Evolutionary conservation across 2,113 vertebrate genomes (phyloP), one percentile per base, ranked within the genome.

Genomic region (Illadopsis cleaveri): DNA sequence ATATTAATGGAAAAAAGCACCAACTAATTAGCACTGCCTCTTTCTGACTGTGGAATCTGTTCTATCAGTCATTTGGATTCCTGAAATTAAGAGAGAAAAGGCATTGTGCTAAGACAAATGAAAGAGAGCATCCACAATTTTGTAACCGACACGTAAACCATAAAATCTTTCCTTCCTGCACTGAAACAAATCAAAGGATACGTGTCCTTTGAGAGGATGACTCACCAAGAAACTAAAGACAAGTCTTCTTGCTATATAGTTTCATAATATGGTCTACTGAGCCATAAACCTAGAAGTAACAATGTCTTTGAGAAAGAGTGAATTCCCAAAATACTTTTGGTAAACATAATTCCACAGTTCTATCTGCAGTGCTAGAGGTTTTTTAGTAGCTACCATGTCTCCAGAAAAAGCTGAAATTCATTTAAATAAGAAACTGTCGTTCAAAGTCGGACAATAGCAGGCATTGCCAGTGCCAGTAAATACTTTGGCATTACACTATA

Each of bases 121-220:
- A 89, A 84, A 68, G 38, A 69, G 1, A 71, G 11, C 19, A 86
- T 47, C 68, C 42, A 65, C 11, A 30, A 6, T 76, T 82, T 53
- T 71, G 22, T 76, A 61, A 66, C 6, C 0, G 4, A 62, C 28
- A 40, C 21, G 17, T 31, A 79, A 85, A 35, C 44, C 25, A 64
- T 64, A 53, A 86, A 85, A 24, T 19, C 17, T 82, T 90, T 91
- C 71, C 54, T 90, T 90, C 82, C 56, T 86, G 50, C 35, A 51
- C 15, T 40, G 50, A 89, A 85, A 37, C 16, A 82, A 62, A 65
- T 47, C 50, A 70, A 94, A 66, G 62, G 58, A 73, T 94, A 85
- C 24, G 28, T 90, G 86, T 96, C 92, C 82, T 86, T 94, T n/a
- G 35, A 82, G 86, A 83, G 57, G 54, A 77, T 96, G 89, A 91